Base-by-base conservation (phyloP, 2,113 vertebrate species). In the Thymallus thymallus region DNA sequence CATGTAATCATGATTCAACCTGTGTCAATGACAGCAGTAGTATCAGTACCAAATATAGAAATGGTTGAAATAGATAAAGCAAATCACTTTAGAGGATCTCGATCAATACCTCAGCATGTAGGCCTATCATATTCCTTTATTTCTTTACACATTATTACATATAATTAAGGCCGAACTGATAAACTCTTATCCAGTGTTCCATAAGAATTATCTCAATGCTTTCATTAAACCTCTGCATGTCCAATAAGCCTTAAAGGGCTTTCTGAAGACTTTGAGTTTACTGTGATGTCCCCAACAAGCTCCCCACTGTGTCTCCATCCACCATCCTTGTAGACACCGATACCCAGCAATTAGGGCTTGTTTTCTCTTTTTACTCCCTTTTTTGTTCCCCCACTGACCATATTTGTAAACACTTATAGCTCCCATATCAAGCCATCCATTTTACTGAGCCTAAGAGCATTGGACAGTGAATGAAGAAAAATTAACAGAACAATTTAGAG, bases 341-440 rank as follows among this genome's bases (percentile, higher is more conserved):
- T 89, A 92, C 86, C 88, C 82, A 78, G 72, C 84, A 92, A 92
- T 93, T 92, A 93, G 68, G 78, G 74, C 86, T 88, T 87, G 84
- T 88, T 86, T 79, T 84, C 83, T 84, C 75, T 88, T 83, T 84
- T 77, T 84, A 77, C 75, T 87, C 67, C 76, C 4, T 0, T 12
- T 68, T 82, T 82, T 76, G n/a, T n/a, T 16, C 35, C 18, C 5
- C 77, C 72, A 81, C 82, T 76, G 85, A 32, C 65, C 5, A 5
- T 79, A 78, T 81, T 80, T 81, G 30, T 80, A 81, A 77, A 79
- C 82, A 80, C 84, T 78, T 78, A 75, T 77, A 83, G 48, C 14
- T 51, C 48, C 73, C 63, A 73, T 77, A 84, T 85, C 30, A 82
- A 82, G 76, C 67, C 84, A 88, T 86, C 68, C 84, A 88, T 86